Conservation (phyloP, 2,113 vertebrate genomes). For the Aspidoscelis tigris region DNA sequence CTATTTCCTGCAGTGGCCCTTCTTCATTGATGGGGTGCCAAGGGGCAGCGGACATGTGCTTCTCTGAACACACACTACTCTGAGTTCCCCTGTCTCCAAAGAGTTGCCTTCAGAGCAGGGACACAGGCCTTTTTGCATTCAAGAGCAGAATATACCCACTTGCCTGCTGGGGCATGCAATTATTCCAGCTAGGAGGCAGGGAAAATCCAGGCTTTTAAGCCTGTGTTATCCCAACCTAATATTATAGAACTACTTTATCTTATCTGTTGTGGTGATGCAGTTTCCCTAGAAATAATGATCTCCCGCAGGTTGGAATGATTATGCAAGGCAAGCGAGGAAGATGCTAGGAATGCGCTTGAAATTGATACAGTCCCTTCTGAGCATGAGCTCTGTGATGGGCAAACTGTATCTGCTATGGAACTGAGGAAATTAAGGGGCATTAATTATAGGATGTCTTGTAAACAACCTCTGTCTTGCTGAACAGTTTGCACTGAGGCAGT, state of each 20-base stretch:
- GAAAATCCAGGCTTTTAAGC: too few relatives aligned
- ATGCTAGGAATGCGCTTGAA: background rate
- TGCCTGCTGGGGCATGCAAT: too few relatives aligned
- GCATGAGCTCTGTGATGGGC: background rate
- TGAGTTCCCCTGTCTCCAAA: too few relatives aligned
- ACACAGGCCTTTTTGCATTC: too few relatives aligned
- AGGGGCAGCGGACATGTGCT: too few relatives aligned
- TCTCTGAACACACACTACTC: too few relatives aligned
- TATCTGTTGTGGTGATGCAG: background rate
- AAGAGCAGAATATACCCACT: too few relatives aligned
- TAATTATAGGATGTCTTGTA: conserved; percentile 14
- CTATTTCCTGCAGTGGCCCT: too few relatives aligned
- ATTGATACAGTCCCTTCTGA: background rate
- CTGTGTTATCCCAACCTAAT: background rate
- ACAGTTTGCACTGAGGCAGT: conserved; percentile 1
- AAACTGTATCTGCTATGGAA: background rate
- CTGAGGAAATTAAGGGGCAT: background rate
- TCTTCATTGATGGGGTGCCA: too few relatives aligned
- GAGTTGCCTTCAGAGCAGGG: too few relatives aligned
- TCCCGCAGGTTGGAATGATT: background rate
- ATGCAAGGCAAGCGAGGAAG: background rate
- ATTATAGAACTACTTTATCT: background rate
- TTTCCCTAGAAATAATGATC: background rate
- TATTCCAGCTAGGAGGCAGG: too few relatives aligned
- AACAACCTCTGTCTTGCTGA: background rate